These are phyloP conservation scores for Diachasmimorpha longicaudata DNA, from an alignment of 1,140 invertebrate genomes.

Conservation along the genomic window DNA sequence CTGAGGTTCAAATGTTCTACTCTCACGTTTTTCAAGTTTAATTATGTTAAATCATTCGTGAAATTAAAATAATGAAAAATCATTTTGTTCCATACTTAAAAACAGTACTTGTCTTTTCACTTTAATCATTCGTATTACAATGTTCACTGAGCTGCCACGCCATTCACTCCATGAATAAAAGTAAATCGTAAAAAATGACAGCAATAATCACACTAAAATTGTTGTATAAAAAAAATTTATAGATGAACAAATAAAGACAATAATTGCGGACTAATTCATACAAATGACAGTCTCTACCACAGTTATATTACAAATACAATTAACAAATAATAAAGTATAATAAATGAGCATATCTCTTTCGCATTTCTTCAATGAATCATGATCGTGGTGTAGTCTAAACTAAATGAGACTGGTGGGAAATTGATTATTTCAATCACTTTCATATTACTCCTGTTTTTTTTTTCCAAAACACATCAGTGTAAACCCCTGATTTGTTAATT, in stretches of 20 bases:
- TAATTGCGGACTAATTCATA: constrained; percentile 1
- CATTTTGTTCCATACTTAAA: not conserved
- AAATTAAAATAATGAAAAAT: too few relatives aligned
- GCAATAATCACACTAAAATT: not conserved
- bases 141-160: not conserved
- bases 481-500: constrained; percentile 10
- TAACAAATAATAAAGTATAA: constrained; percentile 7
- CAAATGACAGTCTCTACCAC: constrained; percentile 8
- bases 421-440: not conserved
- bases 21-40: too few relatives aligned
- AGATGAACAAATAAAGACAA: not conserved
- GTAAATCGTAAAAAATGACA: not conserved
- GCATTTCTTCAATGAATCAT: not conserved
- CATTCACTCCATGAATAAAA: not conserved
- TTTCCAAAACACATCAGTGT: not conserved
- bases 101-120: not conserved
- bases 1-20: too few relatives aligned
- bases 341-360: constrained; percentile 7
- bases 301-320: constrained; percentile 5
- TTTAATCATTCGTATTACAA: constrained; percentile 1
- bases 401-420: not conserved
- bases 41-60: not conserved
- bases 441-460: not conserved
- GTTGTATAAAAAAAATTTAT: constrained; percentile 4
- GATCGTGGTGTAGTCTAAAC: not conserved